These are phyloP conservation scores for Prosapia bicincta DNA, from an alignment of 2,888 invertebrate genomes.

Conservation along the genomic window DNA sequence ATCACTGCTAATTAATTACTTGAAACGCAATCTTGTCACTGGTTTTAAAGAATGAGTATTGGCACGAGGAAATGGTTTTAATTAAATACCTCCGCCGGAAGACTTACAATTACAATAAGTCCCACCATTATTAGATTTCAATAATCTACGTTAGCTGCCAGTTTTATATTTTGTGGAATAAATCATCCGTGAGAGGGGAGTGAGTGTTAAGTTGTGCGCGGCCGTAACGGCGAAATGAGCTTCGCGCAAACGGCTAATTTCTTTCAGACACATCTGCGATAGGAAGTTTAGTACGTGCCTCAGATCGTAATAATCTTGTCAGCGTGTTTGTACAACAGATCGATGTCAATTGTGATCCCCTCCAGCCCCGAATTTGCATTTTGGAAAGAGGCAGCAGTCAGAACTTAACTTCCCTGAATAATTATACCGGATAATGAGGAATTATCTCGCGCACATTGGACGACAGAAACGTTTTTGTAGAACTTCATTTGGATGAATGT, in stretches of 20 bases:
- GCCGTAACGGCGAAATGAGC: not conserved
- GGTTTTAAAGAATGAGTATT: not conserved
- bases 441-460: no score
- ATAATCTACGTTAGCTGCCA: not conserved
- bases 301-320: not conserved
- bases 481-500: no score
- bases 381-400: not conserved
- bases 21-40: no score
- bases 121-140: not conserved
- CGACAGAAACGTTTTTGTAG: no score
- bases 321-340: not conserved
- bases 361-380: not conserved
- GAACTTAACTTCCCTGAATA: not conserved
- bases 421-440: no score
- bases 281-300: not conserved
- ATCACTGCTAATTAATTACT: no score
- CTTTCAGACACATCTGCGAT: not conserved
- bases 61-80: not conserved
- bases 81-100: no score
- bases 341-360: not conserved
- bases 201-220: no score
- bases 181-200: not conserved
- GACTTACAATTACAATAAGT: not conserved
- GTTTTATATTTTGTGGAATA: not conserved
- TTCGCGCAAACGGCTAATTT: not conserved